Conservation (phyloP, 2,888 invertebrate species). For the Hanleya hanleyi region DNA sequence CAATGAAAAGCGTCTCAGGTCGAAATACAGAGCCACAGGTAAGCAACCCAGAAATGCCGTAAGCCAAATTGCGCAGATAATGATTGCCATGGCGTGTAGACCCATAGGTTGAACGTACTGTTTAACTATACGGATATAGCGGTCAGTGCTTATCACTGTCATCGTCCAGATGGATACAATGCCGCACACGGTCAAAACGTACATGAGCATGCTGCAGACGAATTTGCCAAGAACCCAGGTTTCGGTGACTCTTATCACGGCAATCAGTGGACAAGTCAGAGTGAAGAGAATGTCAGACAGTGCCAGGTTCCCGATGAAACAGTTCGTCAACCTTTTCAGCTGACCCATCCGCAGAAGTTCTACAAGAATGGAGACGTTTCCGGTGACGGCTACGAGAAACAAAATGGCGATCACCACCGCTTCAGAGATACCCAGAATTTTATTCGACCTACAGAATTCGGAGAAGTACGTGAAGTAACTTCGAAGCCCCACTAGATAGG, state of each 20-base stretch:
- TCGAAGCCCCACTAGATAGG: constrained; percentile 49
- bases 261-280: constrained; percentile 50
- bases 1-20: constrained; percentile 36
- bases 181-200: constrained; percentile 47
- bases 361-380: constrained; percentile 44
- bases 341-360: constrained; percentile 35
- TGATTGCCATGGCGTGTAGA: constrained; percentile 31
- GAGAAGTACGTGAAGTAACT: constrained; percentile 56
- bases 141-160: constrained; percentile 56
- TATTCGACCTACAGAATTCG: constrained; percentile 50
- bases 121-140: constrained; percentile 49
- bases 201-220: constrained; percentile 50
- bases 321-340: constrained; percentile 48
- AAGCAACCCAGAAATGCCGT: constrained; percentile 34
- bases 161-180: constrained; percentile 59
- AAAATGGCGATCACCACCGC: constrained; percentile 38
- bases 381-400: constrained; percentile 41
- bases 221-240: constrained; percentile 55
- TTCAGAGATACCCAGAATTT: constrained; percentile 39
- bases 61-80: constrained; percentile 45
- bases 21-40: constrained; percentile 52
- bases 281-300: constrained; percentile 54
- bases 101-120: constrained; percentile 34
- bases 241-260: constrained; percentile 49
- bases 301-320: constrained; percentile 55